phyloP scores from a whole-genome alignment of 2,797 vertebrate species.

The Myotis planiceps region DNA sequence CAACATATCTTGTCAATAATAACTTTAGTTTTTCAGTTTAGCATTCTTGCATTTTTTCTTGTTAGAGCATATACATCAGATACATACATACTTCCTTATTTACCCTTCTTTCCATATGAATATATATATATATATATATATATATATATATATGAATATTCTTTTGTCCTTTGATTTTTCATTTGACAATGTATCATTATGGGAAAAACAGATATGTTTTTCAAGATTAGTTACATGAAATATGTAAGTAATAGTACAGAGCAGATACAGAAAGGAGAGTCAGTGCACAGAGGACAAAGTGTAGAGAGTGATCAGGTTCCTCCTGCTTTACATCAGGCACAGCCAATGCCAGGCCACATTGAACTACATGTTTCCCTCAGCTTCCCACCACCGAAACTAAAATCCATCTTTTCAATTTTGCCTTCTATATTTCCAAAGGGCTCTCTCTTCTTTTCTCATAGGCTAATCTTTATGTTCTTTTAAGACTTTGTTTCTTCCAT shows the following conservation, averaged over 20 bases:
- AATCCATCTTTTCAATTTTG: not conserved
- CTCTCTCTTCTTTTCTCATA: not conserved
- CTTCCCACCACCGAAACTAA: not conserved
- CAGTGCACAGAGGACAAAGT: not conserved
- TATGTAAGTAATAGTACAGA: not conserved
- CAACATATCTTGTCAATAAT: not conserved
- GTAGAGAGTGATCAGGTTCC: not conserved
- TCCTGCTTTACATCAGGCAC: not conserved
- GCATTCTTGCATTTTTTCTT: not conserved
- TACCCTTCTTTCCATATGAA: not conserved
- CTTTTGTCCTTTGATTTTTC: not conserved
- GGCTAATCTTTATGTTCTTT: not conserved
- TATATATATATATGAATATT: not conserved
- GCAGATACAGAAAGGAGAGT: not conserved
- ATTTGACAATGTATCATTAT: not conserved
- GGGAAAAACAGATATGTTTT: not conserved
- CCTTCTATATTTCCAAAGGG: not conserved
- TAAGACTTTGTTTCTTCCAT: not conserved
- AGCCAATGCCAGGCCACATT: not conserved
- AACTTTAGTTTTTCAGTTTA: not conserved
- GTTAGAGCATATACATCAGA: not conserved
- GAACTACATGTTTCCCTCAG: not conserved
- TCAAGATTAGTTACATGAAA: not conserved
- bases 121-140: not conserved
- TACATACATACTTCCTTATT: not conserved